Evolutionary conservation across 2,113 vertebrate genomes (phyloP), one percentile per base, ranked within the genome.

Genomic region (Microcebus lehilahytsara): DNA sequence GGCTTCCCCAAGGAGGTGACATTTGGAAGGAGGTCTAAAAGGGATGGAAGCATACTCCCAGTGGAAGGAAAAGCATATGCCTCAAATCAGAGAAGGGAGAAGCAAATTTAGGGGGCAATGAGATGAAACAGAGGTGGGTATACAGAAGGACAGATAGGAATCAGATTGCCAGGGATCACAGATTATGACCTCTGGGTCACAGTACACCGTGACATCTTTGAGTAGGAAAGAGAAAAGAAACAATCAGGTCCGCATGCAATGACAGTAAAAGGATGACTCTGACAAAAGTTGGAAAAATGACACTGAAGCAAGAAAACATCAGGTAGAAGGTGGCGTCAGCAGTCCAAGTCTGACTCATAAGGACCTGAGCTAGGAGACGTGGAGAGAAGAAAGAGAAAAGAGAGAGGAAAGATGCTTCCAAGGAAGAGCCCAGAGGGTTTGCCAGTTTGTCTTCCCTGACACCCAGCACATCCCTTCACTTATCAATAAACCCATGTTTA

Each of bases 401-500:
- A 51, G 19, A 77, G 49, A 66, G 14, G 37, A 23, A 46, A 42
- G n/a, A 3, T 5, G 8, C 13, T 49, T 9, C 40, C 27, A 62
- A 14, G 75, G 51, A 20, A 58, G 20, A 86, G 62, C 6, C 3
- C 0, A 34, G 74, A 58, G 11, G 4, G 3, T 2, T 2, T 14
- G 23, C 14, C 9, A 3, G 20, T 10, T 42, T 9, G 1, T 22
- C 10, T 3, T 60, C 27, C 27, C 3, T 3, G 9, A 7, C 14
- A 75, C n/a, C 37, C 8, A 3, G 10, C 37, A 12, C 10, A 4
- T 6, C 74, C 51, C 42, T 6, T 37, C 34, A 3, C n/a, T 23
- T 56, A 17, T 3, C 34, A 6, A 1, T 56, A 9, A 2, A 1
- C 42, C 51, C 5, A 23, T 6, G 62, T 19, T 42, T 49, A 34